Evolutionary conservation across 2,113 vertebrate species (phyloP), one percentile per base, ranked within the genome.

Genomic region (Gorilla gorilla): DNA sequence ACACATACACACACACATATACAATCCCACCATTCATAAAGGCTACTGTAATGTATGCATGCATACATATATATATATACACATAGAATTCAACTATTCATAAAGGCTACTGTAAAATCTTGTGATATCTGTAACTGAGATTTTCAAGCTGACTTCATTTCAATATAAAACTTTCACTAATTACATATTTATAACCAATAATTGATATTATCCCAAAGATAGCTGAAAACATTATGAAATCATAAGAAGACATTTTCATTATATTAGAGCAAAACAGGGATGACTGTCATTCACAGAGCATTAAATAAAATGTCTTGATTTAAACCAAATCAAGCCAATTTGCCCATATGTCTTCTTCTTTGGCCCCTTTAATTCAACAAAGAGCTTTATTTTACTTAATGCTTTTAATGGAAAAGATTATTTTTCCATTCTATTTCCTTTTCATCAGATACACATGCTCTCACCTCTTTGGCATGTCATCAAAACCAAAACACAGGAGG

Each of bases 81-180:
- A 52, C 27, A 45, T 22, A 82, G 1, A 73, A 59, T 52, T 40
- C 50, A 80, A n/a, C 35, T 88, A n/a, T 40, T 85, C 20, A 87
- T 64, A 73, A 35, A 55, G 30, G 6, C 70, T 82, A 30, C 72
- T 84, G 3, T 52, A 87, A 66, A 45, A 23, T 6, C 45, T 50
- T 40, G 68, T 5, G 9, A 57, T 90, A 52, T 27, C 75, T 78
- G 93, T 90, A 70, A 86, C n/a, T 61, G 35, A 59, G 40, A 76
- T 68, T 94, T 92, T 93, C 35, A 87, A 97, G 11, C 7, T 59
- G 7, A 85, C 27, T 83, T 95, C 32, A 72, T 92, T 57, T 93
- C 38, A 93, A 40, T 38, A 83, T 27, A 84, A 5, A 75, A 70
- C 23, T 82, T 93, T 79, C 64, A 72, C 43, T 85, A 70, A 78